Conservation (phyloP, 1,140 invertebrate genomes). For the Patella vulgata region DNA sequence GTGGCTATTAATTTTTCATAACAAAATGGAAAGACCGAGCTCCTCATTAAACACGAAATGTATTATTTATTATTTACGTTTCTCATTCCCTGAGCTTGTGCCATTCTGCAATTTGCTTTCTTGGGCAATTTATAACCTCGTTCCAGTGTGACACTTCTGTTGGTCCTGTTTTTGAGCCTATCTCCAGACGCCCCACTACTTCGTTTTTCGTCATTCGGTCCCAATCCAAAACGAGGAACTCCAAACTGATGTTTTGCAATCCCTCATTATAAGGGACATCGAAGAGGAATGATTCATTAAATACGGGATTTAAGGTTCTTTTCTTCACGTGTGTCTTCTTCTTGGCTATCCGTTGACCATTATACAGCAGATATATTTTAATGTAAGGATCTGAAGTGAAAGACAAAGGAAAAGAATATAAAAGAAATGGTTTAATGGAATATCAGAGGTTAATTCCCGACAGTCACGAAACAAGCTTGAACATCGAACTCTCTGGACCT, state of each 20-base stretch:
- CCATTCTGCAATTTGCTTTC: constrained; percentile 97
- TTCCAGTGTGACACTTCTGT: constrained; percentile 94
- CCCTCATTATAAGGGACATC: constrained; percentile 78
- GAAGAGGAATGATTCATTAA: constrained; percentile 92
- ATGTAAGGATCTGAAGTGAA: constrained; percentile 78
- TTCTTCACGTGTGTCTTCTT: constrained; percentile 99
- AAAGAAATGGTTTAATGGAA: not conserved
- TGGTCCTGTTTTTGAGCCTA: constrained; percentile 79
- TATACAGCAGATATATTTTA: constrained; percentile 96
- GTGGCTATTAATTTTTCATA: no score
- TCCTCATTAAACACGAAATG: no score
- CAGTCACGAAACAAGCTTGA: no score
- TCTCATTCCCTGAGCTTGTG: constrained; percentile 93
- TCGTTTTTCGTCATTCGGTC: constrained; percentile 98
- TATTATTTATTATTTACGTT: no score
- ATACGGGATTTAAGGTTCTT: constrained; percentile 95
- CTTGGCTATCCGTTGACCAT: constrained; percentile 97
- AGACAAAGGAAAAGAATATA: constrained; percentile 6
- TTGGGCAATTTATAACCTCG: constrained; percentile 94
- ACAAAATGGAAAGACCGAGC: no score
- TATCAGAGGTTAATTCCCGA: not conserved
- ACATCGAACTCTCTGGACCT: not conserved
- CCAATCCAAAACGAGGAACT: constrained; percentile 95
- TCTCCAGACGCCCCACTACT: constrained; percentile 92
- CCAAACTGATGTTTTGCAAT: constrained; percentile 88